Percentiles rank a stretch among this genome's conserved stretches.
These are phyloP conservation scores for Drosophila vallismaia DNA, from an alignment of 2,888 invertebrate genomes.

Conservation along the genomic window DNA sequence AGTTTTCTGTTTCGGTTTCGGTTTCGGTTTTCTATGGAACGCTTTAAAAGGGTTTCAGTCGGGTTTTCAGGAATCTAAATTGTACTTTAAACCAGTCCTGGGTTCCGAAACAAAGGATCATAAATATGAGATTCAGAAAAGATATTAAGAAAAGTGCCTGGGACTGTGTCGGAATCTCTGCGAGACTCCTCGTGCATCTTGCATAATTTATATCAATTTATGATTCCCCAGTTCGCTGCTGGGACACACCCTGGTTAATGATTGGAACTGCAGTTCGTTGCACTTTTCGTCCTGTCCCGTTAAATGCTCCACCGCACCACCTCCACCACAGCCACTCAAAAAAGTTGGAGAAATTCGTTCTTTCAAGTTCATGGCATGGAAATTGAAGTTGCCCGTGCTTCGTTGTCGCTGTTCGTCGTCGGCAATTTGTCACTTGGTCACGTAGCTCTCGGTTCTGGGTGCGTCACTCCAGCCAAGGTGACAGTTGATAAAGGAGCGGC, in stretches of 20 bases:
- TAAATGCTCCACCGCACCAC: conserved; percentile 26
- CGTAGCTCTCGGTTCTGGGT: conserved; percentile 57
- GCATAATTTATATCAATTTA: conserved; percentile 48
- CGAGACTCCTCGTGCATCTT: conserved; percentile 19
- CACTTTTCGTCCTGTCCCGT: conserved; percentile 45
- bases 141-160: conserved; percentile 2
- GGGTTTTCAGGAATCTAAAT: too few species aligned
- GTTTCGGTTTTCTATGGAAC: neutral
- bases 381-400: conserved; percentile 55
- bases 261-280: conserved; percentile 63
- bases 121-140: conserved; percentile 20
- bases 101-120: conserved; percentile 15
- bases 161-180: conserved; percentile 15
- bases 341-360: conserved; percentile 46
- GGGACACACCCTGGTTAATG: conserved; percentile 39
- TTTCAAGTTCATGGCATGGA: conserved; percentile 69
- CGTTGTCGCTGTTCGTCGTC: conserved; percentile 17
- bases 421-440: conserved; percentile 78
- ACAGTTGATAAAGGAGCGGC: conserved; percentile 34
- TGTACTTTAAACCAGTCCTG: neutral
- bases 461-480: conserved; percentile 40
- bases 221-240: conserved; percentile 16
- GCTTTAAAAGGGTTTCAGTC: too few species aligned
- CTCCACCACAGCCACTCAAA: conserved; percentile 27
- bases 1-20: neutral